phyloP scores from a whole-genome alignment of 2,888 invertebrate genomes.

The Heteropelma amictum region DNA sequence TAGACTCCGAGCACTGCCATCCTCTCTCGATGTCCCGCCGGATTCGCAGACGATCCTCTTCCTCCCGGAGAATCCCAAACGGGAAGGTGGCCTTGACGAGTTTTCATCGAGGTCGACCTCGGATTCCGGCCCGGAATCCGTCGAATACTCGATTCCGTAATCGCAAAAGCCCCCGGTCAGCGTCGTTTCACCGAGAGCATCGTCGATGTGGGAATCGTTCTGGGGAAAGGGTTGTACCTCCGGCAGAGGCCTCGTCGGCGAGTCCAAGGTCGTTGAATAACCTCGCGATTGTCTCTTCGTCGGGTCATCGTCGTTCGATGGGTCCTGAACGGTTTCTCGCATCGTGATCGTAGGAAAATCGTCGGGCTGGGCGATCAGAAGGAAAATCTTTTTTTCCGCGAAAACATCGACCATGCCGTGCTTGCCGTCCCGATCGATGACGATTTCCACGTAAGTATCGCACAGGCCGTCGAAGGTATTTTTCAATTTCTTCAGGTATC shows the following conservation, averaged over 20 bases:
- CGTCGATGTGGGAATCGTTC: slow-evolving; percentile 41
- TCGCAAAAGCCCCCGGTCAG: slow-evolving; percentile 72
- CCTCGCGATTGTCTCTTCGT: slow-evolving; percentile 20
- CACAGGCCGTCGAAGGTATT: slow-evolving; percentile 78
- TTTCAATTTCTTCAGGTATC: slow-evolving; percentile 70
- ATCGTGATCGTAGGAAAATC: slow-evolving; percentile 78
- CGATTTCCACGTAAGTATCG: slow-evolving; percentile 79
- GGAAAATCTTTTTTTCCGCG: slow-evolving; percentile 80
- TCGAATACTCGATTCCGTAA: slow-evolving; percentile 71
- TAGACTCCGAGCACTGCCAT: slow-evolving; percentile 37
- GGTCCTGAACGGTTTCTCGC: slow-evolving; percentile 64
- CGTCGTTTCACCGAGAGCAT: slow-evolving; percentile 60
- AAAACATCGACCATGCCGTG: slow-evolving; percentile 74
- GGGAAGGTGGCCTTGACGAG: slow-evolving; percentile 72
- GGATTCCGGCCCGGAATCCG: slow-evolving; percentile 74
- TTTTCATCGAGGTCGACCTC: slow-evolving; percentile 70
- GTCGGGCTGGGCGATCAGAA: slow-evolving; percentile 81
- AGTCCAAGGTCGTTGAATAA: slow-evolving; percentile 40
- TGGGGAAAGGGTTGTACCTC: too few species aligned
- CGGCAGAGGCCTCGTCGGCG: not conserved
- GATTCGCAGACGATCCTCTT: slow-evolving; percentile 70
- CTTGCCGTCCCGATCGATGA: slow-evolving; percentile 78
- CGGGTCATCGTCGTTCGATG: not conserved
- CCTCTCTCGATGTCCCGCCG: slow-evolving; percentile 67
- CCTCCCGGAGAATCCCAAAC: slow-evolving; percentile 68